Percentiles rank a stretch among this genome's conserved stretches.
Conservation (phyloP, 2,888 invertebrate genomes). For the Hedya salicella region DNA sequence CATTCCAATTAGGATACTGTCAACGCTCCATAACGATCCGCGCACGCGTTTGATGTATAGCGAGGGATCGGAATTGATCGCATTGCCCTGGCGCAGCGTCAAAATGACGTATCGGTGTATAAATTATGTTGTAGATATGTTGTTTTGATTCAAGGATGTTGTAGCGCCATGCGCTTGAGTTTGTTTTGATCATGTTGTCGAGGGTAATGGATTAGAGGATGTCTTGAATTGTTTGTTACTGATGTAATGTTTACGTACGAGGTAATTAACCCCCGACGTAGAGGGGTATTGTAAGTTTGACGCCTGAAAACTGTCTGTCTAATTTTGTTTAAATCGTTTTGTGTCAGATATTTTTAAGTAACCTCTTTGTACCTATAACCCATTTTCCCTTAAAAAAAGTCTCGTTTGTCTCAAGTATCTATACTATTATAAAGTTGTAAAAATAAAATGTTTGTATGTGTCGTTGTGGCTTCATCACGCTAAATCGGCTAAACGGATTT, state of each 20-base stretch:
- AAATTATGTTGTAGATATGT: neutral
- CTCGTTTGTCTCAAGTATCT: too few relatives aligned
- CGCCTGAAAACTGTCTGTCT: too few relatives aligned
- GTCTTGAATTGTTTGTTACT: neutral
- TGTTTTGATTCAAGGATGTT: neutral
- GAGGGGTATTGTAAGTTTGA: neutral
- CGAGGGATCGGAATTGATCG: constrained; percentile 30
- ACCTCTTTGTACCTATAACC: too few relatives aligned
- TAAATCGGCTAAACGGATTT: too few relatives aligned
- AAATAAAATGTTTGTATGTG: too few relatives aligned
- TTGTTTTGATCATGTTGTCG: constrained; percentile 2
- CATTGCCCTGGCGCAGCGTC: constrained; percentile 13
- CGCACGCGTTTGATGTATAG: constrained; percentile 37
- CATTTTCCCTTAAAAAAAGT: too few relatives aligned
- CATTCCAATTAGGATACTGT: constrained; percentile 37
- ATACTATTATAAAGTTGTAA: too few relatives aligned
- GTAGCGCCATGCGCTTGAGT: constrained; percentile 8
- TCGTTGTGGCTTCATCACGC: too few relatives aligned
- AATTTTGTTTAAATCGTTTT: too few relatives aligned
- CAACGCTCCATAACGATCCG: constrained; percentile 38
- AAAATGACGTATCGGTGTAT: neutral
- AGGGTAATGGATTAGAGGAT: constrained; percentile 6
- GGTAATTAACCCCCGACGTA: neutral
- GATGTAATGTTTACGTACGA: neutral
- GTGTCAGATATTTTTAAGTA: too few relatives aligned